A percentile compares a stretch with the other conserved stretches of the same genome.
phyloP scores from a whole-genome alignment of 2,888 invertebrate species.

The Helicoverpa assulta region DNA sequence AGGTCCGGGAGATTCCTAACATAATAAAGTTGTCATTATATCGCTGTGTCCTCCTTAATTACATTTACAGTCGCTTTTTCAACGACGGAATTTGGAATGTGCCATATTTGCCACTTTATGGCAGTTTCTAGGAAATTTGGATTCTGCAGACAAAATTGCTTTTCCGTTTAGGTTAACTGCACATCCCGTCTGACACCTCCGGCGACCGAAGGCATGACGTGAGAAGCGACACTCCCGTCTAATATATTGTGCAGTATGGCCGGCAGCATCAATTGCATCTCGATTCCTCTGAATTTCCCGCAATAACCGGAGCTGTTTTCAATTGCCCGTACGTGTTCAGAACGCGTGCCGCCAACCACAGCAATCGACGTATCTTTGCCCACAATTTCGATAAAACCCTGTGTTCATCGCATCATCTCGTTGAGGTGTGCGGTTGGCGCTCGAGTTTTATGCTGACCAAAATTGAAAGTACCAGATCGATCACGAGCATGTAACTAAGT shows the following conservation, averaged over 20 bases:
- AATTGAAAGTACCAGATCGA: constrained; percentile 68
- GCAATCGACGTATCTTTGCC: constrained; percentile 74
- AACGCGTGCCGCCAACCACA: constrained; percentile 85
- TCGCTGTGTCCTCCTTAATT: constrained; percentile 64
- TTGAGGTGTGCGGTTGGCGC: constrained; percentile 67
- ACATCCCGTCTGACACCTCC: constrained; percentile 55
- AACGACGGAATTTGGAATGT: constrained; percentile 8
- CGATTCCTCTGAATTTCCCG: constrained; percentile 82
- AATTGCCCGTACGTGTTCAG: constrained; percentile 83
- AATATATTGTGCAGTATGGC: constrained; percentile 77
- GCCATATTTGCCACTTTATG: constrained; percentile 4
- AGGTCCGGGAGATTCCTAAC: constrained; percentile 76
- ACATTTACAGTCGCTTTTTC: constrained; percentile 17
- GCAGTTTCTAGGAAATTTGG: constrained; percentile 28
- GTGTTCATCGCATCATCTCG: constrained; percentile 74
- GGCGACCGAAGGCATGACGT: constrained; percentile 72
- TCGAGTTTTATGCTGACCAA: constrained; percentile 67
- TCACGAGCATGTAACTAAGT: constrained; percentile 66
- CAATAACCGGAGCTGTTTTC: constrained; percentile 86
- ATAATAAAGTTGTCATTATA: constrained; percentile 73
- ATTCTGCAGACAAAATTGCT: constrained; percentile 46
- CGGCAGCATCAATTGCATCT: constrained; percentile 83
- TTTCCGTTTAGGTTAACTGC: constrained; percentile 47
- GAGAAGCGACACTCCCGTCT: constrained; percentile 69
- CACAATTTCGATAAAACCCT: constrained; percentile 83